phyloP scores from a whole-genome alignment of 64 coral and sea anemone species.

The Pocillopora verrucosa region DNA sequence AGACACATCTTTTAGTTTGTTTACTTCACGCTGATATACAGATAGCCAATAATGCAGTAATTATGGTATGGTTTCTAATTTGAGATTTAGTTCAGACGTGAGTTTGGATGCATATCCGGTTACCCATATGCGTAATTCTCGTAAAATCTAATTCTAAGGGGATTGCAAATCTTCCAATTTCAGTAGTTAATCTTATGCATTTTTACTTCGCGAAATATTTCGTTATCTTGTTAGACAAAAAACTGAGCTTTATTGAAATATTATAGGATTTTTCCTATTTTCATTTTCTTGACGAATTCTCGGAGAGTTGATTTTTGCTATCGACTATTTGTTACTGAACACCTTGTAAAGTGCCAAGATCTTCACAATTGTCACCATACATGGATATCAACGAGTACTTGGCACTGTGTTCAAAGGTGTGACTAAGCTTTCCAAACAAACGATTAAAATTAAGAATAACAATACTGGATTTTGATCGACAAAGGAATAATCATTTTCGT shows the following conservation, averaged over 20 bases:
- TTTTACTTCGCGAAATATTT: not conserved
- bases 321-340: not conserved
- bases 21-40: not conserved
- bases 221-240: not conserved
- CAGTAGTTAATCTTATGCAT: not conserved
- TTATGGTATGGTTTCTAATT: not conserved
- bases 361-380: not conserved
- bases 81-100: slow-evolving; percentile 22
- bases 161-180: not conserved
- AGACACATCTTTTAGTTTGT: not conserved
- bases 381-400: not conserved
- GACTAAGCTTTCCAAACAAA: not conserved
- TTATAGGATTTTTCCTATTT: not conserved
- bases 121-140: not conserved
- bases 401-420: not conserved
- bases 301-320: not conserved
- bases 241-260: not conserved
- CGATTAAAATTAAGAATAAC: too few species aligned
- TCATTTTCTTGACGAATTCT: not conserved
- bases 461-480: too few species aligned
- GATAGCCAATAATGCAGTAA: not conserved
- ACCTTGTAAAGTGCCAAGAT: not conserved
- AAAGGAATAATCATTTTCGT: too few species aligned
- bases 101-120: not conserved
- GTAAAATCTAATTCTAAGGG: not conserved